Evolutionary conservation across 1,140 invertebrate genomes (phyloP), one percentile per base, ranked within the genome.

Genomic region (Heliconius hermathena): DNA sequence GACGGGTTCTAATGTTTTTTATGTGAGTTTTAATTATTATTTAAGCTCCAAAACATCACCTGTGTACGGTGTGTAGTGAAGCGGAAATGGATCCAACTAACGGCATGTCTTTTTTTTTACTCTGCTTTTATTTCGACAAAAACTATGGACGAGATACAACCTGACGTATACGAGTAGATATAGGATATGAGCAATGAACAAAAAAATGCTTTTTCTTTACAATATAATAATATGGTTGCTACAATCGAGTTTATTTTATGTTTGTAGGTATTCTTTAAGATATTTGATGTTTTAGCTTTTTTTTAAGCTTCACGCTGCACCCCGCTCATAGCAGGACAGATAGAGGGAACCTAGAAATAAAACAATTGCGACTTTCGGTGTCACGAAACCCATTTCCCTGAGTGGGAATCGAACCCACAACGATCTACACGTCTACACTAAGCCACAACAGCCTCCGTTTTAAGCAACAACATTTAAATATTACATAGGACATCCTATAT

Each of bases 21-120:
- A 71, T 82, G 20, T 74, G 20, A 33, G 86, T 91, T 92, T 91
- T 91, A 90, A 92, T 91, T 92, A 92, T 89, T 89, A 89, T 87
- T 87, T 85, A 88, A 89, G 84, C 82, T 81, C 57, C 71, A 41
- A 76, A 89, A 89, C 86, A 86, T 90, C 91, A 92, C 91, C 90
- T 91, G 90, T 91, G 90, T 82, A 89, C 86, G 85, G 83, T 83
- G 89, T 85, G 90, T 89, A 91, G 85, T 91, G 82, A 84, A 89
- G 91, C 91, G 91, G 91, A 93, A 93, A 93, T 86, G 86, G 86
- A 90, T 91, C 85, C 86, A 87, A 74, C 86, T 93, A 93, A 93
- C 91, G 91, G 91, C 36, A 85, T 52, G 49, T 22, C n/a, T n/a
- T 57, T 84, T 66, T 85, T 91, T 91, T 91, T 90, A 87, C 82